Percentiles rank a stretch among this genome's conserved stretches.
phyloP scores from a whole-genome alignment of 2,113 vertebrate species.

The Alethe castanea region DNA sequence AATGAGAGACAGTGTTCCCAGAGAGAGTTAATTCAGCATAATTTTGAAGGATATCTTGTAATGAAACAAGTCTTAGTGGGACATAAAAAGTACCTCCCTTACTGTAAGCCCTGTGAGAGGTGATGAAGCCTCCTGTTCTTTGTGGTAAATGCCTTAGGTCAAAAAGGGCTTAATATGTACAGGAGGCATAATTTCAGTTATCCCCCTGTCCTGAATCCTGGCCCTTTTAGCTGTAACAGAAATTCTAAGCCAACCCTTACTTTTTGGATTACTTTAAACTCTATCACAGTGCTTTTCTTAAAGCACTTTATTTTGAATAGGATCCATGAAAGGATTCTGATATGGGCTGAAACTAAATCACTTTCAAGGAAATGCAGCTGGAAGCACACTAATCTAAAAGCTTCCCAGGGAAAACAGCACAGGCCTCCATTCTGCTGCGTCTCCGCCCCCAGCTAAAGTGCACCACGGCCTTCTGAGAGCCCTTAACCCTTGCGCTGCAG shows the following conservation, averaged over 20 bases:
- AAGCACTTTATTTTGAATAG: slow-evolving; percentile 51
- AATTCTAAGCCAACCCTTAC: slow-evolving; percentile 24
- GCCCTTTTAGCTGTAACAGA: not conserved
- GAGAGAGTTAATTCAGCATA: not conserved
- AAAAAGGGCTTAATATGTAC: slow-evolving; percentile 23
- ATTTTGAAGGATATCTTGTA: not conserved
- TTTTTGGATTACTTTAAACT: slow-evolving; percentile 52
- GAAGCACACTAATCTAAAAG: slow-evolving; percentile 35
- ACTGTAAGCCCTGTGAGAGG: not conserved
- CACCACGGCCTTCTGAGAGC: not conserved
- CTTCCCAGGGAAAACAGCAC: slow-evolving; percentile 19
- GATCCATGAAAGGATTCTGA: slow-evolving; percentile 21
- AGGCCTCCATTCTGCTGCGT: not conserved
- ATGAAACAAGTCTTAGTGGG: not conserved
- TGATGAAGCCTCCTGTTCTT: not conserved
- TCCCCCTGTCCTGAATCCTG: not conserved
- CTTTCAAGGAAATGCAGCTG: slow-evolving; percentile 59
- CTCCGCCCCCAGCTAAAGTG: not conserved
- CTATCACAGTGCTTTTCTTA: not conserved
- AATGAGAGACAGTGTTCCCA: not conserved
- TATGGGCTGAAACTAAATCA: slow-evolving; percentile 55
- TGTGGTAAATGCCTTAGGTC: not conserved
- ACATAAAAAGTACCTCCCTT: not conserved
- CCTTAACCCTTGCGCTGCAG: slow-evolving; percentile 17
- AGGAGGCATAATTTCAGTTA: slow-evolving; percentile 13